These are phyloP conservation scores for Cetonia aurata DNA, from an alignment of 2,888 invertebrate genomes.

Conservation along the genomic window DNA sequence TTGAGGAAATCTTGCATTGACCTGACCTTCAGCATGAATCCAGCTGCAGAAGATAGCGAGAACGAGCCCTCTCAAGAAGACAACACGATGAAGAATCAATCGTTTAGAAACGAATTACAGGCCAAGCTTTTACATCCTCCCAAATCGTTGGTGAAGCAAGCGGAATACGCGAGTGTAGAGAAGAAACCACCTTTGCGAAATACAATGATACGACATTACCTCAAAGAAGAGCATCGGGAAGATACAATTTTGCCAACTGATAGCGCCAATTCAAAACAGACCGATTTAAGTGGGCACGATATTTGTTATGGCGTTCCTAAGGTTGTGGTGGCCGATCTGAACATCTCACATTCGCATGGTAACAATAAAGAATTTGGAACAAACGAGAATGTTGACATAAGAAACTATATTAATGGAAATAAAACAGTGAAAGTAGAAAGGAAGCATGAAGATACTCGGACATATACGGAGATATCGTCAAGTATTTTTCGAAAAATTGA, in stretches of 20 bases:
- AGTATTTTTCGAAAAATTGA: no score
- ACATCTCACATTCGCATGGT: no score
- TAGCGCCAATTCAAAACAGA: constrained; percentile 12
- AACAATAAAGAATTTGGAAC: no score
- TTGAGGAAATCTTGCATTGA: constrained; percentile 73
- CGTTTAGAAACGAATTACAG: neutral
- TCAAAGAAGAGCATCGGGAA: neutral
- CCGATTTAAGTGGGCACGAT: neutral
- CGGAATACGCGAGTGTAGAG: neutral
- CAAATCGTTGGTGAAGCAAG: neutral
- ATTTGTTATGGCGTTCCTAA: neutral
- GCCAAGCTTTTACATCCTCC: neutral
- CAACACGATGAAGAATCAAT: neutral
- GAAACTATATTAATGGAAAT: no score
- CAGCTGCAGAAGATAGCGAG: constrained; percentile 57
- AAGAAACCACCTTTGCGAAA: neutral
- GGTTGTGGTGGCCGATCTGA: neutral
- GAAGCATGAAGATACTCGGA: no score
- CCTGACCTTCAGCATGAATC: constrained; percentile 63
- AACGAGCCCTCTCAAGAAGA: neutral
- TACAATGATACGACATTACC: neutral
- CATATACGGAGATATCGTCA: no score
- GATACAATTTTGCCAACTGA: neutral
- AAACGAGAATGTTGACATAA: no score
- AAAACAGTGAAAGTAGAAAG: no score